These are phyloP conservation scores for Oligia fasciuncula DNA, from an alignment of 2,888 invertebrate species.

Conservation along the genomic window DNA sequence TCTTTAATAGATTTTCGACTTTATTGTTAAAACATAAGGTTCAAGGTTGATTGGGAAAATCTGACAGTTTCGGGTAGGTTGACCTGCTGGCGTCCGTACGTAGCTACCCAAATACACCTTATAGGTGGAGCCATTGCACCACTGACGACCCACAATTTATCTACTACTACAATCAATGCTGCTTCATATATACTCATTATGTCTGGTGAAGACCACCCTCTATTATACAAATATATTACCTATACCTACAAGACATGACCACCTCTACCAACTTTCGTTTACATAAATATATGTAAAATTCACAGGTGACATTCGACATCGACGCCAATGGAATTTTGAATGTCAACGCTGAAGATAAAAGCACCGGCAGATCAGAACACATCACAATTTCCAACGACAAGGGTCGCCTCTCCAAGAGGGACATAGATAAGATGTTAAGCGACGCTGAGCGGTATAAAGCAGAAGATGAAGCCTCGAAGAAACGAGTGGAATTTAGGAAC, in stretches of 20 bases:
- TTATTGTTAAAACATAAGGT: no score
- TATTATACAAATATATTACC: no score
- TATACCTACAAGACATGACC: no score
- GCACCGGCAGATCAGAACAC: conserved; percentile 94
- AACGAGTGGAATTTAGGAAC: conserved; percentile 93
- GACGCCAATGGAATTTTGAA: conserved; percentile 97
- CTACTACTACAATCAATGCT: background rate
- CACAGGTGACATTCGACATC: conserved; percentile 95
- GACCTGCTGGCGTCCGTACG: no score
- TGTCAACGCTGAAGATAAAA: conserved; percentile 94
- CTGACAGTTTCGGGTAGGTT: no score
- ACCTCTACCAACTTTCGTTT: background rate
- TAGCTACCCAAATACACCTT: background rate
- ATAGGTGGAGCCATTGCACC: background rate
- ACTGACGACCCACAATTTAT: background rate
- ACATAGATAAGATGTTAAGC: conserved; percentile 95
- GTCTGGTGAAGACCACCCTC: background rate
- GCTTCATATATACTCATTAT: background rate
- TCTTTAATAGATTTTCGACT: no score
- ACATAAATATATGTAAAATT: background rate
- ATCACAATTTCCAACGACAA: conserved; percentile 97
- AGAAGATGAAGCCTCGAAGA: conserved; percentile 93
- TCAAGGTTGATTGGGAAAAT: no score
- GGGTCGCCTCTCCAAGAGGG: conserved; percentile 95
- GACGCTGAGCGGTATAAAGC: conserved; percentile 94